These are phyloP conservation scores for Python bivittatus DNA, from an alignment of 2,113 vertebrate species.

Conservation along the genomic window DNA sequence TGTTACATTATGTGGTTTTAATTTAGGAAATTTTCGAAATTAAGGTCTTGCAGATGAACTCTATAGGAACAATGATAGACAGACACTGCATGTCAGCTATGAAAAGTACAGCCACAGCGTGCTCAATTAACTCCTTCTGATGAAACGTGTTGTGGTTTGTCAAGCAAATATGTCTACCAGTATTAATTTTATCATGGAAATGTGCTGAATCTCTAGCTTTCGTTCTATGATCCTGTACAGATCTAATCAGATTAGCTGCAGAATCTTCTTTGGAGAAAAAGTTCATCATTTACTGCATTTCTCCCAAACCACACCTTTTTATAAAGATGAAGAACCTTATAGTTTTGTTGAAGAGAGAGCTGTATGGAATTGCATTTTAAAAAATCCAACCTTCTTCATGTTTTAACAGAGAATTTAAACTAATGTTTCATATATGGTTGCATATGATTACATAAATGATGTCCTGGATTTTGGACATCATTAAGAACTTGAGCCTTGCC, in stretches of 20 bases:
- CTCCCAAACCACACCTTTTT: neutral
- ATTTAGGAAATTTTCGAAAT: neutral
- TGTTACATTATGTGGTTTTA: neutral
- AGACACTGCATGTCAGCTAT: neutral
- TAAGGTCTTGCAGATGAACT: neutral
- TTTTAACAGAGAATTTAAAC: neutral
- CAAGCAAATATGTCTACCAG: neutral
- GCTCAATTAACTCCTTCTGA: neutral
- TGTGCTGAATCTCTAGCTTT: neutral
- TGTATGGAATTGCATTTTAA: neutral
- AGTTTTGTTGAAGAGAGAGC: neutral
- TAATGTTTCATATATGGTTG: neutral
- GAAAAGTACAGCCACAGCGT: neutral
- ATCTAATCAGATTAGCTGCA: neutral
- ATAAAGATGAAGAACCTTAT: neutral
- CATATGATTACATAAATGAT: neutral
- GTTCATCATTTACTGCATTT: neutral
- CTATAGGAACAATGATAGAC: neutral
- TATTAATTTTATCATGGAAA: neutral
- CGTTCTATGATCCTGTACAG: neutral
- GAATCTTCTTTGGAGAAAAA: neutral
- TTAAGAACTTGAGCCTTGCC: neutral
- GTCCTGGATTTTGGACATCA: neutral
- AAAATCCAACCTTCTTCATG: neutral
- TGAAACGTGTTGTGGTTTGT: neutral